phyloP scores from a whole-genome alignment of 1,140 invertebrate genomes.

The Caenorhabditis brenneri region DNA sequence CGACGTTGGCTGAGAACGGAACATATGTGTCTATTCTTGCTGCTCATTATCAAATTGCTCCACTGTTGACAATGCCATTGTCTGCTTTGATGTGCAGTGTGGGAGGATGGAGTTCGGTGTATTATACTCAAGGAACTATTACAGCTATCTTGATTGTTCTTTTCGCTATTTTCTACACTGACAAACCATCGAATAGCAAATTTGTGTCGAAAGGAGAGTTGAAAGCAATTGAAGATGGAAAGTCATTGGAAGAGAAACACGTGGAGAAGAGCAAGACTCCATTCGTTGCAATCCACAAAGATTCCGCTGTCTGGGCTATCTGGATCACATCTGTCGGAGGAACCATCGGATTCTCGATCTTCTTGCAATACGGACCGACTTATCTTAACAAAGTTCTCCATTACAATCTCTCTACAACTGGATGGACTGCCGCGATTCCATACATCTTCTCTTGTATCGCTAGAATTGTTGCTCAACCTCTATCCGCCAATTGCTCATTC shows the following conservation, averaged over 20 bases:
- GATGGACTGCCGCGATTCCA: constrained; percentile 60
- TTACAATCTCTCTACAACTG: constrained; percentile 61
- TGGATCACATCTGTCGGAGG: constrained; percentile 51
- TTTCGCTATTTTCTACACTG: constrained; percentile 55
- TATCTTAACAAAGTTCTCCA: constrained; percentile 67
- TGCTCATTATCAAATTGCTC: constrained; percentile 35
- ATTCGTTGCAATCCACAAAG: background rate
- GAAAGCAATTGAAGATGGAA: constrained; percentile 47
- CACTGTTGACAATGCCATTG: constrained; percentile 3
- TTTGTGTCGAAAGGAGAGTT: background rate
- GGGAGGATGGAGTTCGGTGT: constrained; percentile 61
- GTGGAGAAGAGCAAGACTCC: constrained; percentile 51
- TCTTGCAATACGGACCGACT: constrained; percentile 65
- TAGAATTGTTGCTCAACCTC: constrained; percentile 61
- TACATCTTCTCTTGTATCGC: constrained; percentile 53
- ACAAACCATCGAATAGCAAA: background rate
- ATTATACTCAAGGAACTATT: constrained; percentile 60
- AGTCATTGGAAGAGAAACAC: constrained; percentile 50
- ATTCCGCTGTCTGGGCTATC: constrained; percentile 53
- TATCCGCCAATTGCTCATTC: constrained; percentile 54
- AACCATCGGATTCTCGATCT: constrained; percentile 58
- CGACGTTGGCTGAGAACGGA: constrained; percentile 15
- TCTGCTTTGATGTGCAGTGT: constrained; percentile 30
- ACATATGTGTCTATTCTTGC: constrained; percentile 6
- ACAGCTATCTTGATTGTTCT: constrained; percentile 48